Evolutionary conservation across 1,140 invertebrate species (phyloP).

Genomic region (Tetramorium parvispinum): DNA sequence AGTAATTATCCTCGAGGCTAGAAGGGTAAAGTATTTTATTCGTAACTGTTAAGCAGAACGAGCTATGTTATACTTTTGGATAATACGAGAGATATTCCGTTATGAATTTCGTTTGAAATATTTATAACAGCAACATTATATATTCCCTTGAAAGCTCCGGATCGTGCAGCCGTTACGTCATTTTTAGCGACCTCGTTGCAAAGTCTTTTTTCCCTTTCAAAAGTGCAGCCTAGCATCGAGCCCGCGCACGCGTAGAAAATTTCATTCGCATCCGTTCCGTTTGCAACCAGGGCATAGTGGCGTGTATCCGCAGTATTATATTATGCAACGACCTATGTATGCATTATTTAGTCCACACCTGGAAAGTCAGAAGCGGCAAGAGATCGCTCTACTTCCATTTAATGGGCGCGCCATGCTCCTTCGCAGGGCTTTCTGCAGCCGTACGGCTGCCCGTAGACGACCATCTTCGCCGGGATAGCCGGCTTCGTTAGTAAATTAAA

Average conservation of each 20-base stretch:
- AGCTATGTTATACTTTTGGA: slow-evolving; percentile 3
- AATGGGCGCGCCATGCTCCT: slow-evolving; percentile 45
- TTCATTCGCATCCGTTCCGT: slow-evolving; percentile 70
- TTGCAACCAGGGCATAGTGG: slow-evolving; percentile 56
- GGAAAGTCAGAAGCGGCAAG: slow-evolving; percentile 59
- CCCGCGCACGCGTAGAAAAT: slow-evolving; percentile 71
- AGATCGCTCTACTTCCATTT: slow-evolving; percentile 62
- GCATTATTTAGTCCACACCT: slow-evolving; percentile 71
- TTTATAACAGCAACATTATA: slow-evolving; percentile 29
- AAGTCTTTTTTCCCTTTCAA: slow-evolving; percentile 26
- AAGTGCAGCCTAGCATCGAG: slow-evolving; percentile 29
- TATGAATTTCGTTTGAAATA: slow-evolving; percentile 23
- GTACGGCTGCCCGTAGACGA: slow-evolving; percentile 37
- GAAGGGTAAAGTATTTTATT: background rate
- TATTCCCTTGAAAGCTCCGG: slow-evolving; percentile 45
- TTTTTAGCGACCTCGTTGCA: slow-evolving; percentile 40
- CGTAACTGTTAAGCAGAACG: background rate
- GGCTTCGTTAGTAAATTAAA: slow-evolving; percentile 60
- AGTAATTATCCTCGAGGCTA: background rate
- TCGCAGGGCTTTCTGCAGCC: background rate
- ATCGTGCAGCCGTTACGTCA: slow-evolving; percentile 31
- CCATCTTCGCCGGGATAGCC: background rate
- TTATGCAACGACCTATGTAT: slow-evolving; percentile 67
- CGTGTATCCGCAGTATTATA: slow-evolving; percentile 70
- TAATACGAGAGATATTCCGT: slow-evolving; percentile 2